Evolutionary conservation across 2,797 vertebrate genomes (phyloP).

Genomic region (Gymnothorax reevesii): DNA sequence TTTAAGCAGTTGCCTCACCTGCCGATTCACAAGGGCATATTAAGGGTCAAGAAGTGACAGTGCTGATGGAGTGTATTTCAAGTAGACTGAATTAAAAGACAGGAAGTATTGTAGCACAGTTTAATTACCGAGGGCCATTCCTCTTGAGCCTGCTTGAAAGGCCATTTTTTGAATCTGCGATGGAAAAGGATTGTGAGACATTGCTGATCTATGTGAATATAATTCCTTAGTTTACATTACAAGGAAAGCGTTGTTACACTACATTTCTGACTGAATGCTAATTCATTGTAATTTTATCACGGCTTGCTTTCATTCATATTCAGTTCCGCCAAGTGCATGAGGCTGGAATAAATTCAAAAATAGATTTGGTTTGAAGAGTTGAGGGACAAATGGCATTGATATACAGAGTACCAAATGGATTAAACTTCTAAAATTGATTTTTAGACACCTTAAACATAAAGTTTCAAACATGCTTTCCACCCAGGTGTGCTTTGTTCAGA

Average conservation of each 20-base stretch:
- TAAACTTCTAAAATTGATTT: no score
- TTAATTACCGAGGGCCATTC: constrained; percentile 16
- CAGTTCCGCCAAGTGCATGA: constrained; percentile 52
- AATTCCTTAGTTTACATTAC: constrained; percentile 51
- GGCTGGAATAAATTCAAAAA: no score
- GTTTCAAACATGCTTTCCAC: no score
- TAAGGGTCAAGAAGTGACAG: neutral
- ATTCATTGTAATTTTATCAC: constrained; percentile 48
- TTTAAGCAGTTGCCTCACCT: neutral
- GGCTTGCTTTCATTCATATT: constrained; percentile 62
- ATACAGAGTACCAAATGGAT: no score
- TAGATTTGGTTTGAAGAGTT: no score
- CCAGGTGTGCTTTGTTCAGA: no score
- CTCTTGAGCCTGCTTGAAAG: neutral
- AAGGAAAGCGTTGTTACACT: constrained; percentile 58
- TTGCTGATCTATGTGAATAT: constrained; percentile 59
- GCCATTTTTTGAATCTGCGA: constrained; percentile 12
- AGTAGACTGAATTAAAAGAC: neutral
- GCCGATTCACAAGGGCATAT: neutral
- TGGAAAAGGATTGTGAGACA: constrained; percentile 15
- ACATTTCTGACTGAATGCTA: constrained; percentile 51
- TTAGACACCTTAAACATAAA: no score
- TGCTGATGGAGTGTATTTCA: constrained; percentile 10
- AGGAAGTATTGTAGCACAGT: neutral
- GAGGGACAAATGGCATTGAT: no score